phyloP scores from a whole-genome alignment of 1,140 invertebrate genomes.

The Acromyrmex echinatior region DNA sequence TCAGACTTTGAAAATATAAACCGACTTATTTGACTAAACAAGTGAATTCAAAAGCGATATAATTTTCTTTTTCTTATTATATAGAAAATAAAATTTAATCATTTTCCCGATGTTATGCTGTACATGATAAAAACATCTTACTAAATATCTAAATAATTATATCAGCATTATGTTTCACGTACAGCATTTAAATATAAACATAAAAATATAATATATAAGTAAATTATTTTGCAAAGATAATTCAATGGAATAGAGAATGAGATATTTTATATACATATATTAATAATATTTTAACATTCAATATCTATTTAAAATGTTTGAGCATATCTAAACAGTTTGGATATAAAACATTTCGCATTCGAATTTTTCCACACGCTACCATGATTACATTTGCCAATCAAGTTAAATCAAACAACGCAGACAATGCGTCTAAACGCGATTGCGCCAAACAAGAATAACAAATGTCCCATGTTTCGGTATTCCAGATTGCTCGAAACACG shows the following conservation, averaged over 20 bases:
- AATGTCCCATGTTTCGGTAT: slow-evolving; percentile 11
- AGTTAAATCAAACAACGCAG: slow-evolving; percentile 15
- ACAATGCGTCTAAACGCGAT: slow-evolving; percentile 7
- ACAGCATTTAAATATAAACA: not conserved
- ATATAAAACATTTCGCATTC: not conserved
- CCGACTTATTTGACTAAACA: not conserved
- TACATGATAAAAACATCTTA: not conserved
- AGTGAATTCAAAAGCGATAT: not conserved
- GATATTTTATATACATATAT: not conserved
- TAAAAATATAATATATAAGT: not conserved
- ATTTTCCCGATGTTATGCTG: not conserved
- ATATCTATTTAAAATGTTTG: not conserved
- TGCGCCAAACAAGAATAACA: slow-evolving; percentile 24
- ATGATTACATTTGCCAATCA: not conserved
- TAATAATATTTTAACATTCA: not conserved
- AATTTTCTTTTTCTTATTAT: slow-evolving; percentile 13
- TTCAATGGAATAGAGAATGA: not conserved
- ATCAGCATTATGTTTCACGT: not conserved
- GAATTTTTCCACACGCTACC: not conserved
- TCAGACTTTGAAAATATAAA: not conserved
- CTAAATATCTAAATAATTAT: not conserved
- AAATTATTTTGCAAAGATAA: slow-evolving; percentile 8
- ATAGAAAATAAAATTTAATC: not conserved
- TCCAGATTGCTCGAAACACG: slow-evolving; percentile 42
- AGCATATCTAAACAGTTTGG: not conserved